Evolutionary conservation across 2,113 vertebrate genomes (phyloP).

Genomic region (Nicator chloris): DNA sequence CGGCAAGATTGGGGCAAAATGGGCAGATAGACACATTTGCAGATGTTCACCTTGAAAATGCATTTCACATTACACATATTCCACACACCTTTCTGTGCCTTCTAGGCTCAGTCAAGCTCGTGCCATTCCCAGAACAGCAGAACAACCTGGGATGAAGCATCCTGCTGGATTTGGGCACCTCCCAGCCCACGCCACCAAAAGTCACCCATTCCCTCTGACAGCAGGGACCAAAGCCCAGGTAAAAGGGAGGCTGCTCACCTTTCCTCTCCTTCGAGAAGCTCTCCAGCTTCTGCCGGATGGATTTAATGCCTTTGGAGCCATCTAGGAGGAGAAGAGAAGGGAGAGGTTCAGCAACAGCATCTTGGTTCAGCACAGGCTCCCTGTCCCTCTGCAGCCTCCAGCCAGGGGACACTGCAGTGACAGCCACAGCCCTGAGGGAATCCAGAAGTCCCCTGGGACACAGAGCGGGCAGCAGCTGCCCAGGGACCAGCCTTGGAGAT

Average conservation of each 20-base stretch:
- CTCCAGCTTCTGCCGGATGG: slow-evolving; percentile 81
- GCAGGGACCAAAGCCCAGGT: not conserved
- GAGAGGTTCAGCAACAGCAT: not conserved
- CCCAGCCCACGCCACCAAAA: not conserved
- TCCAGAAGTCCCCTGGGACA: not conserved
- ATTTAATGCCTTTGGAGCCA: slow-evolving; percentile 77
- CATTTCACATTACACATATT: rapidly evolving
- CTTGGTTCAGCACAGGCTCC: not conserved
- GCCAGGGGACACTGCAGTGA: not conserved
- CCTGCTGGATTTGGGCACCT: not conserved
- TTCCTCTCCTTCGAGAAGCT: slow-evolving; percentile 86
- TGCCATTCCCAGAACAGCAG: not conserved
- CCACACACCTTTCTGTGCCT: rapidly evolving
- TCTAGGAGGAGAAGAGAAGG: slow-evolving; percentile 32
- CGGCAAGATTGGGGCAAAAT: not conserved
- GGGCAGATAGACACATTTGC: not conserved
- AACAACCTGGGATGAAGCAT: not conserved
- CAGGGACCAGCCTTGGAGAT: not conserved
- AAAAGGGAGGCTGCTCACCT: slow-evolving; percentile 65
- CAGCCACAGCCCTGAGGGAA: not conserved
- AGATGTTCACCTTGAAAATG: not conserved
- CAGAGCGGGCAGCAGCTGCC: rapidly evolving
- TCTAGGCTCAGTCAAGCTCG: rapidly evolving
- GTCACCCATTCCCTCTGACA: rapidly evolving
- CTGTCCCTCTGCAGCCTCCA: not conserved